Conservation (phyloP, 2,113 vertebrate genomes). For the Leptodactylus fuscus region DNA sequence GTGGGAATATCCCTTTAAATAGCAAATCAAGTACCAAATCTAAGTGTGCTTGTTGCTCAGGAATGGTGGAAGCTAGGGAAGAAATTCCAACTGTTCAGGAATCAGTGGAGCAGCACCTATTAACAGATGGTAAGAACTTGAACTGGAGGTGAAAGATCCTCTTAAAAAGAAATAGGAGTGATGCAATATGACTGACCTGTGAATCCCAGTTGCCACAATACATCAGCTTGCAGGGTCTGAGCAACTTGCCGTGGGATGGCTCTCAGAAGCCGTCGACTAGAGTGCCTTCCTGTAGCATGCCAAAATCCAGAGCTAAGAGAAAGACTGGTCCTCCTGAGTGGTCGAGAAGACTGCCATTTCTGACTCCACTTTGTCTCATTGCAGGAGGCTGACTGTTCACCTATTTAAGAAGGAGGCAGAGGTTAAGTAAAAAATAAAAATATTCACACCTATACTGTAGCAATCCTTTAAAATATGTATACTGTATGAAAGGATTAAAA, state of each 20-base stretch:
- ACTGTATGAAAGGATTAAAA: no score
- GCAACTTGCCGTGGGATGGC: constrained; percentile 97
- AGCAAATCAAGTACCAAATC: no score
- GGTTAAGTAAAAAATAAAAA: not conserved
- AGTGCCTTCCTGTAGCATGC: constrained; percentile 96
- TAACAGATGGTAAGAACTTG: no score
- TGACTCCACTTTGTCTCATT: constrained; percentile 89
- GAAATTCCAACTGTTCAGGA: no score
- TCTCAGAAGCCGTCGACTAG: constrained; percentile 89
- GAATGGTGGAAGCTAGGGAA: no score
- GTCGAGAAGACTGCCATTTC: constrained; percentile 95
- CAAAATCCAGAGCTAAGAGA: constrained; percentile 94
- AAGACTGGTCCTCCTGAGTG: constrained; percentile 89
- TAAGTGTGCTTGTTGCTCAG: no score
- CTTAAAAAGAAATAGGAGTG: no score
- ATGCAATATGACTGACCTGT: constrained; percentile 81
- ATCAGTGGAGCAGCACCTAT: no score
- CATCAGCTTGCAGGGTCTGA: constrained; percentile 96
- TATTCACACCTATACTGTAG: no score
- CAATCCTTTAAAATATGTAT: no score
- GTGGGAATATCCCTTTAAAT: no score
- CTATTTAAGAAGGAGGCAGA: constrained; percentile 17
- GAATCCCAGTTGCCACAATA: constrained; percentile 98
- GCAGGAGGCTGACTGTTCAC: constrained; percentile 78
- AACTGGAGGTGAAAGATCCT: no score